Evolutionary conservation across 2,797 vertebrate species (phyloP).

Genomic region (Varecia variegata): DNA sequence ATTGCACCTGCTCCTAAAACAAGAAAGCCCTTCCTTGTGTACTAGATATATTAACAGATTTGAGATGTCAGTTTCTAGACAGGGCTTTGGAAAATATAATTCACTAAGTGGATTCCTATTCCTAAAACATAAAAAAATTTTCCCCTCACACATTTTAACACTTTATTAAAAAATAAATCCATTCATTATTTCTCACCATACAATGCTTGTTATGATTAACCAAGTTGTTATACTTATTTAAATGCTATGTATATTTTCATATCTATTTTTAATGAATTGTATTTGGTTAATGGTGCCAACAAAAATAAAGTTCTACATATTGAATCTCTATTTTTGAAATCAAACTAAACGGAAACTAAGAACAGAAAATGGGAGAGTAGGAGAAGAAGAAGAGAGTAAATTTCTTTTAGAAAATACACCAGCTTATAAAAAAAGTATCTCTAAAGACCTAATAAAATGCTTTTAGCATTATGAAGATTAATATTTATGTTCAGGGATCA

Average conservation of each 20-base stretch:
- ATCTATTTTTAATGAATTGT: not conserved
- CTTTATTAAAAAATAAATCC: not conserved
- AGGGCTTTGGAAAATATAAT: not conserved
- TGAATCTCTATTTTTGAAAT: not conserved
- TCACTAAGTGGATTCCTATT: not conserved
- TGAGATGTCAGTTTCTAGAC: not conserved
- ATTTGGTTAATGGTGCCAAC: not conserved
- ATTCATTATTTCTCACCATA: not conserved
- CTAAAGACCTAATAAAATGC: not conserved
- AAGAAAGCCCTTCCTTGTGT: not conserved
- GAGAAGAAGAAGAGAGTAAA: not conserved
- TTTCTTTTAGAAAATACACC: not conserved
- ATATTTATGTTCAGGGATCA: constrained; percentile 47
- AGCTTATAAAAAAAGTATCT: not conserved
- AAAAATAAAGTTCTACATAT: not conserved
- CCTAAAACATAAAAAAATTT: not conserved
- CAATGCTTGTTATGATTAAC: not conserved
- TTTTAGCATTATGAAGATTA: constrained; percentile 1
- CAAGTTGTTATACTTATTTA: not conserved
- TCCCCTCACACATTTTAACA: not conserved
- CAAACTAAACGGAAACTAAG: not conserved
- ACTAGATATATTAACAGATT: not conserved
- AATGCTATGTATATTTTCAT: not conserved
- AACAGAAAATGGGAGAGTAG: not conserved
- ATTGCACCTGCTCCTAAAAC: not conserved